phyloP scores from a whole-genome alignment of 1,140 invertebrate genomes.

The Drosophila baimaii region DNA sequence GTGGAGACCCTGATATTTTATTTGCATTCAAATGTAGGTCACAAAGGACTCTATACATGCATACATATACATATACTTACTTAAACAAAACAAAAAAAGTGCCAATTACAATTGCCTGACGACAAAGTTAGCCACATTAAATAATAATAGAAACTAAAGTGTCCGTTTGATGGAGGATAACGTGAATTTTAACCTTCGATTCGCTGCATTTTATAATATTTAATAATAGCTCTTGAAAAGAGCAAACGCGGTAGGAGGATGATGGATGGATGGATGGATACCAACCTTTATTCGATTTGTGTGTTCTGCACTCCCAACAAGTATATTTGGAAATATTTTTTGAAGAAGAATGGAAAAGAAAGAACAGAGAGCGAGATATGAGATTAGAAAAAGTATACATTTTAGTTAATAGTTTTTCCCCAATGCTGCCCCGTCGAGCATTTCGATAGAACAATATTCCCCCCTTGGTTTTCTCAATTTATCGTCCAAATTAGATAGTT shows the following conservation, averaged over 20 bases:
- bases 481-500: conserved; percentile 10
- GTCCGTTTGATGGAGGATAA: conserved; percentile 3
- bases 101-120: conserved; percentile 78
- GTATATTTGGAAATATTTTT: conserved; percentile 2
- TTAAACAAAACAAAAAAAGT: conserved; percentile 65
- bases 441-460: conserved; percentile 20
- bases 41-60: conserved; percentile 2
- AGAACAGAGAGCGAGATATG: no score
- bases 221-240: background rate
- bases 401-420: conserved; percentile 18
- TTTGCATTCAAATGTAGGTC: conserved; percentile 20
- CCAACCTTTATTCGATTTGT: conserved; percentile 10
- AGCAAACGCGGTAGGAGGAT: background rate
- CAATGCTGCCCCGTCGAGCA: conserved; percentile 19
- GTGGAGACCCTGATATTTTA: conserved; percentile 11
- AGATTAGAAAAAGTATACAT: background rate
- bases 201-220: conserved; percentile 5
- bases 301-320: conserved; percentile 27
- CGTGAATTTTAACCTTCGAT: conserved; percentile 7
- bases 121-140: conserved; percentile 20
- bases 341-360: no score
- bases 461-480: background rate
- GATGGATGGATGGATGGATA: no score
- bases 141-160: conserved; percentile 9
- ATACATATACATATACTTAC: conserved; percentile 24